A percentile compares a stretch with the other conserved stretches of the same genome.
Evolutionary conservation across 2,113 vertebrate species (phyloP).

Genomic region (Indri indri): DNA sequence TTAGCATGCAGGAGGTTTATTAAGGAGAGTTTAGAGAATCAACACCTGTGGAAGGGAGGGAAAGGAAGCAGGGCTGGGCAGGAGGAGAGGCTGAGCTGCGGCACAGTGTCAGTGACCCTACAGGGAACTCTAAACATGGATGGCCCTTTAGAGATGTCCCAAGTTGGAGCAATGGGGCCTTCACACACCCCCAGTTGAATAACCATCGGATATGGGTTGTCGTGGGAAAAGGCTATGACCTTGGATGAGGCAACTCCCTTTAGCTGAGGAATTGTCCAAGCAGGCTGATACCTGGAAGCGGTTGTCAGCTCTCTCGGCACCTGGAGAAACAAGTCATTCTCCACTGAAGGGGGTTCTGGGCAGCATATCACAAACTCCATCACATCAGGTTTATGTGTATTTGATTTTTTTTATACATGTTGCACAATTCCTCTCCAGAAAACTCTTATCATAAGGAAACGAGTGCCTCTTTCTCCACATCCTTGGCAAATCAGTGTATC

Average conservation of each 20-base stretch:
- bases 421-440: not conserved
- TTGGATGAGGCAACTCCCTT: not conserved
- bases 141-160: not conserved
- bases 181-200: rapidly evolving
- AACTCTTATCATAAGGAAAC: not conserved
- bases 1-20: not conserved
- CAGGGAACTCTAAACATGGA: not conserved
- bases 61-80: not conserved
- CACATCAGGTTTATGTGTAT: not conserved
- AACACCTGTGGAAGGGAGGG: not conserved
- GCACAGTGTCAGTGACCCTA: not conserved
- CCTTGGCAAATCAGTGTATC: not conserved
- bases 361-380: no score
- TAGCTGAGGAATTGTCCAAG: not conserved
- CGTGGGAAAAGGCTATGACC: not conserved
- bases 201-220: not conserved
- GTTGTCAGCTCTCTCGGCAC: not conserved
- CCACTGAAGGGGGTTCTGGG: not conserved
- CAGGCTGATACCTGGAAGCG: not conserved
- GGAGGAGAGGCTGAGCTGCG: not conserved
- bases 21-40: not conserved
- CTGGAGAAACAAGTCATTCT: not conserved
- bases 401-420: not conserved
- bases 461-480: not conserved
- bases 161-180: not conserved